These are phyloP conservation scores for Leptinotarsa rubiginosa DNA, from an alignment of 2,888 invertebrate species.

Conservation along the genomic window DNA sequence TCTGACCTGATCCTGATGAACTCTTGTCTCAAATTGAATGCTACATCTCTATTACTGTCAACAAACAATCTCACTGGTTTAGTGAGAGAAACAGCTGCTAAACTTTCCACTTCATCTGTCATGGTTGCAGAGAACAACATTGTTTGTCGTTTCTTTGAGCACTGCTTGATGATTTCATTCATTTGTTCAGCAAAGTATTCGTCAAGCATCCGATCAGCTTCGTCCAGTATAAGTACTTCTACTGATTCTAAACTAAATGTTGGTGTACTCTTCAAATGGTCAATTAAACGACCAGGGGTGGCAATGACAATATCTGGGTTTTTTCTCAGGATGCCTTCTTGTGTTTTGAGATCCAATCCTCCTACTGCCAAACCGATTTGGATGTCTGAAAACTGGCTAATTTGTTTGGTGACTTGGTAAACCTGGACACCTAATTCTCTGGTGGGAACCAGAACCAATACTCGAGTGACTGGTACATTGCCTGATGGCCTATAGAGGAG, in stretches of 20 bases:
- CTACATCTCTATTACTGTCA: constrained; percentile 95
- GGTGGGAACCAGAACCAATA: constrained; percentile 95
- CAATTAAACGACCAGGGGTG: constrained; percentile 97
- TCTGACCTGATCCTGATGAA: constrained; percentile 93
- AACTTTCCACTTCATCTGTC: constrained; percentile 96
- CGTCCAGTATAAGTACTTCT: constrained; percentile 86
- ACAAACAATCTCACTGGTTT: constrained; percentile 96
- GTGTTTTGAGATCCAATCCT: constrained; percentile 84
- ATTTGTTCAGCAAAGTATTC: constrained; percentile 99
- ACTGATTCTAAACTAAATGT: constrained; percentile 89
- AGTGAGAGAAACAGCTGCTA: constrained; percentile 91
- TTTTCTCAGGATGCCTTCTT: constrained; percentile 83
- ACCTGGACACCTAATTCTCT: constrained; percentile 98
- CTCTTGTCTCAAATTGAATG: constrained; percentile 95
- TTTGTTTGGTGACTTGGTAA: constrained; percentile 91
- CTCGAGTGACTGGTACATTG: constrained; percentile 77
- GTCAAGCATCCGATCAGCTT: constrained; percentile 93
- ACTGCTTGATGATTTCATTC: constrained; percentile 96
- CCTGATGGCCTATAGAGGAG: constrained; percentile 86
- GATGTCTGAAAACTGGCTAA: constrained; percentile 87
- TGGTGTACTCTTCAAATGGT: constrained; percentile 95
- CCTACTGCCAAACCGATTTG: constrained; percentile 89
- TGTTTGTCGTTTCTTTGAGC: constrained; percentile 91
- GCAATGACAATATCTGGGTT: constrained; percentile 98
- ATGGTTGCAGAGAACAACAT: constrained; percentile 99